These are phyloP conservation scores for Panthera leo DNA, from an alignment of 2,113 vertebrate species.

Conservation along the genomic window DNA sequence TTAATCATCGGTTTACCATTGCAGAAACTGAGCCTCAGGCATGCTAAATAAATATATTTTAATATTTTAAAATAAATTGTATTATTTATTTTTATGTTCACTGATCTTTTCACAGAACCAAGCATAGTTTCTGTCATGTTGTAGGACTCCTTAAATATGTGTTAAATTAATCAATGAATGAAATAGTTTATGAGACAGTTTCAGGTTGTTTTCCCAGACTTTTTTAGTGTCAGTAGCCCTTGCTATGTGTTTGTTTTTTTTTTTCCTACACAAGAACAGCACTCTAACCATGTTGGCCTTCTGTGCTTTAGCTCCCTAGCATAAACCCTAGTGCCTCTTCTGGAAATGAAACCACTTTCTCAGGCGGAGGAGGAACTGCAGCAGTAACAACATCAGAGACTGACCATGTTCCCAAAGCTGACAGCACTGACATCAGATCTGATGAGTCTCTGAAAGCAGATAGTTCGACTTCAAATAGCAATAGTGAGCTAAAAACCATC, in stretches of 20 bases:
- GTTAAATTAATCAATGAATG: not conserved
- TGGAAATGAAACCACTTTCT: conserved; percentile 83
- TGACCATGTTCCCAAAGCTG: conserved; percentile 80
- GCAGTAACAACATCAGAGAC: conserved; percentile 77
- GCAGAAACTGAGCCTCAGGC: not conserved
- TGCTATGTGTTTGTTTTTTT: not conserved
- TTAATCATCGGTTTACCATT: conserved; percentile 9
- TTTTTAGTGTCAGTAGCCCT: not conserved
- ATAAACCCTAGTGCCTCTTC: conserved; percentile 83
- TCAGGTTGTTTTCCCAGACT: conserved; percentile 26
- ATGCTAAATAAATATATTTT: not conserved
- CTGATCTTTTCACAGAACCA: not conserved
- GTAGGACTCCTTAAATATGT: not conserved
- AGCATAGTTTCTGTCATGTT: not conserved
- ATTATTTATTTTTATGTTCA: not conserved
- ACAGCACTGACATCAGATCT: conserved; percentile 81
- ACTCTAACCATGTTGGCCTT: conserved; percentile 16
- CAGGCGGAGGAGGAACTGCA: conserved; percentile 79
- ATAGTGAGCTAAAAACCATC: conserved; percentile 87
- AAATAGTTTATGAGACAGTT: not conserved
- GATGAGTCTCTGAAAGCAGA: conserved; percentile 85
- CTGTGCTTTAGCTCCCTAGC: conserved; percentile 83
- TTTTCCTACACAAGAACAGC: not conserved
- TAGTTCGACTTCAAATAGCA: conserved; percentile 77
- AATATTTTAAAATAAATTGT: not conserved